Base-by-base conservation (phyloP, 1,140 invertebrate species). In the Saccostrea cuccullata region DNA sequence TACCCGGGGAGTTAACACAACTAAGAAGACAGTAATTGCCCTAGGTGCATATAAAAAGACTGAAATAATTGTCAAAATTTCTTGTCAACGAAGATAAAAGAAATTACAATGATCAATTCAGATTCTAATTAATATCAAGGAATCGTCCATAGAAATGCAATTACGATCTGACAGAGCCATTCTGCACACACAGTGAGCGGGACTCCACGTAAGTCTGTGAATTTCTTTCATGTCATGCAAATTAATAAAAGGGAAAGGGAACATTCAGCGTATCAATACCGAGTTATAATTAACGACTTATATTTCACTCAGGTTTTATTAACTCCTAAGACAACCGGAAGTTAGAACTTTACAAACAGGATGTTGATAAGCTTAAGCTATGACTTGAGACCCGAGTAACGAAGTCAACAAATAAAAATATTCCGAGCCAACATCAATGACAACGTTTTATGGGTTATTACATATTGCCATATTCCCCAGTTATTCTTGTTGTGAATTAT, bases 51-150 rank as follows among this genome's bases (percentile, higher is more conserved):
- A 77, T 26, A 77, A 36, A 77, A 40, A 26, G 70, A 77, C 70
- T 30, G 30, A 77, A 77, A 77, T 77, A 77, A 77, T 77, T 77
- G 70, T 77, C 30, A 77, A 77, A 77, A 77, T 77, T 77, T 77
- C 70, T 77, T 77, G 70, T 77, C 70, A 77, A 40, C 23, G 70
- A 77, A 77, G 30, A 30, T 77, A 77, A 77, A 77, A 26, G 70
- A 40, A 77, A 36, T 77, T 77, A 77, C 70, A 77, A 77, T 77
- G 26, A 77, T 77, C 70, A 77, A 77, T 77, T 77, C 30, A 77
- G 70, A 77, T 26, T 77, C 70, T 77, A 77, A 77, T 77, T 77
- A 77, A 77, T 77, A 30, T 13, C 70, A 30, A 15, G 26, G 70
- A 77, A 77, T 77, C 70, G 70, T 26, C 70, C 70, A 77, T 77